phyloP scores from a whole-genome alignment of 2,888 invertebrate species.

The Drymonia ruficornis region DNA sequence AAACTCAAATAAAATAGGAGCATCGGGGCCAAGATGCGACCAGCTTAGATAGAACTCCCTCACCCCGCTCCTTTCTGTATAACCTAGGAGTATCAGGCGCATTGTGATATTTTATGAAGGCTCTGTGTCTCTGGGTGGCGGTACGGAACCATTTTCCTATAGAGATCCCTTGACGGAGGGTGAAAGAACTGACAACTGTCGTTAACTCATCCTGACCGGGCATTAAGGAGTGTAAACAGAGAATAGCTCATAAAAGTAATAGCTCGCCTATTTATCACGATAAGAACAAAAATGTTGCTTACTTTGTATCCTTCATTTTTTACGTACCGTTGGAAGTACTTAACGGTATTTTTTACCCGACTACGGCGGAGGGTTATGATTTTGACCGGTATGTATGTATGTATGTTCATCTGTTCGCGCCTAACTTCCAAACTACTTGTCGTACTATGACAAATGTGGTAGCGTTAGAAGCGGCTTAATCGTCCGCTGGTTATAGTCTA shows the following conservation, averaged over 20 bases:
- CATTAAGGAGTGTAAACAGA: conserved; percentile 74
- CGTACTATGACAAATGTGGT: too few relatives aligned
- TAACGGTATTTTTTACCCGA: too few relatives aligned
- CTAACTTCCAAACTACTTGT: too few relatives aligned
- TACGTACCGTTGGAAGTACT: background rate
- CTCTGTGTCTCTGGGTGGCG: conserved; percentile 50
- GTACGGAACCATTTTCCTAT: conserved; percentile 54
- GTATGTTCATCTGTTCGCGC: too few relatives aligned
- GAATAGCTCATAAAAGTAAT: conserved; percentile 70
- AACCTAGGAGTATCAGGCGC: conserved; percentile 15
- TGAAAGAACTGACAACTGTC: conserved; percentile 77
- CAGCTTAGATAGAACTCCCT: conserved; percentile 47
- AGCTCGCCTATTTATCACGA: conserved; percentile 53
- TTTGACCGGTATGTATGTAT: too few relatives aligned
- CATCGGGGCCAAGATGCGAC: conserved; percentile 51
- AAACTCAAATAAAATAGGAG: conserved; percentile 79
- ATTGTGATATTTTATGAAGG: conserved; percentile 37
- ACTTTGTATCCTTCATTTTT: conserved; percentile 27
- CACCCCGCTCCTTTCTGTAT: conserved; percentile 13
- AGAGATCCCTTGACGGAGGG: conserved; percentile 64
- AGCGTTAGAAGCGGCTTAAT: too few relatives aligned
- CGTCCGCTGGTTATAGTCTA: too few relatives aligned
- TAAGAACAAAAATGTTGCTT: conserved; percentile 34
- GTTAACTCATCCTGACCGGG: conserved; percentile 75
- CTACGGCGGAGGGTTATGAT: too few relatives aligned